A percentile compares a stretch with the other conserved stretches of the same genome.
Evolutionary conservation across 2,113 vertebrate species (phyloP).

Genomic region (Tetraodon nigroviridis): DNA sequence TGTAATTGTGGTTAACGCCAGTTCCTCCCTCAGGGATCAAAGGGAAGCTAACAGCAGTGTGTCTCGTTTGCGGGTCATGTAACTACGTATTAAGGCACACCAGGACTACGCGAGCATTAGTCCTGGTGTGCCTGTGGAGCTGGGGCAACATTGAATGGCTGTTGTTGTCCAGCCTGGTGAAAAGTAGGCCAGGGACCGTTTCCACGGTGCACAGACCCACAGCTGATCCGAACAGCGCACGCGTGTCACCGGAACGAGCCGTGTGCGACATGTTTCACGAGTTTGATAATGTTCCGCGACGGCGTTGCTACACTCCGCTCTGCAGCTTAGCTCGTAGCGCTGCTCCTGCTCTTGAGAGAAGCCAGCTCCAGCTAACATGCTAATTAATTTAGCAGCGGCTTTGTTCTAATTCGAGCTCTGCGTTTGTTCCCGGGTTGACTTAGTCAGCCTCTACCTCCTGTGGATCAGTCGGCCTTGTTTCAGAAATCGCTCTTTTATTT

Average conservation of each 20-base stretch:
- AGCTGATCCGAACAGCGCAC: slow-evolving; percentile 34
- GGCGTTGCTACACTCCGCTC: background rate
- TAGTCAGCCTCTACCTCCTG: background rate
- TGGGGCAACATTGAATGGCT: background rate
- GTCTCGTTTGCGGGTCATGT: background rate
- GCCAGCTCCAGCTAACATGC: background rate
- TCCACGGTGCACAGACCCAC: slow-evolving; percentile 22
- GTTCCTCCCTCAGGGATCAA: too few species aligned
- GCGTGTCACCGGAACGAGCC: slow-evolving; percentile 43
- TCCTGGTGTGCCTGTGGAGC: background rate
- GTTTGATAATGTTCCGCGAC: too few species aligned
- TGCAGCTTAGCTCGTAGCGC: background rate
- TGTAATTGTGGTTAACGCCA: too few species aligned
- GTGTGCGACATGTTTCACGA: slow-evolving; percentile 19
- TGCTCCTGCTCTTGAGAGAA: background rate
- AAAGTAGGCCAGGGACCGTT: slow-evolving; percentile 52
- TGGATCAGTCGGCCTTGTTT: background rate
- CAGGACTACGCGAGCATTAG: too few species aligned
- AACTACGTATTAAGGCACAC: too few species aligned
- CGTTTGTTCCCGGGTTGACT: background rate
- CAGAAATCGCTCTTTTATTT: background rate
- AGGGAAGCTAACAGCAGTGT: background rate
- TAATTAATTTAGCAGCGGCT: background rate
- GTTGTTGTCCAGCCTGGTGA: slow-evolving; percentile 4
- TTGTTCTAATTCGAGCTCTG: background rate